phyloP scores from a whole-genome alignment of 2,888 invertebrate species.

The Tetrapedia diversipes region DNA sequence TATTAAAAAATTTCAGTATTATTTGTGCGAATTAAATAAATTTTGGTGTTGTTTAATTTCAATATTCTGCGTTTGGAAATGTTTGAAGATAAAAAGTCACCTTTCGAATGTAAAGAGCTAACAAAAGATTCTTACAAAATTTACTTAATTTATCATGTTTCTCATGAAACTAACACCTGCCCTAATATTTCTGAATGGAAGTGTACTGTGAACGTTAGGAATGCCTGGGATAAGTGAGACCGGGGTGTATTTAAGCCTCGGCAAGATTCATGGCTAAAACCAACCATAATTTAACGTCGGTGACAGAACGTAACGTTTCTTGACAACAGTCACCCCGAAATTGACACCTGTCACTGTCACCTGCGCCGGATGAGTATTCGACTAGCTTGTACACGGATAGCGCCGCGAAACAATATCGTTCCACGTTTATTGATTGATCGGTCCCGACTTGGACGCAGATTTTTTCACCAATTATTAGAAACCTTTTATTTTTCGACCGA shows the following conservation, averaged over 20 bases:
- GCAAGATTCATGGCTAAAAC: constrained; percentile 13
- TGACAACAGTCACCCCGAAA: constrained; percentile 33
- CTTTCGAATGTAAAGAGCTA: no score
- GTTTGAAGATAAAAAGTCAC: no score
- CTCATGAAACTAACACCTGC: no score
- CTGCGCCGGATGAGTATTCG: constrained; percentile 20
- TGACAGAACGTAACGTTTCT: constrained; percentile 26
- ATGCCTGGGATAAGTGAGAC: constrained; percentile 9
- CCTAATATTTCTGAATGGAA: no score
- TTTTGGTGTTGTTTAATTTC: no score
- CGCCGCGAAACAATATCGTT: constrained; percentile 35
- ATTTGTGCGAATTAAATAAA: no score
- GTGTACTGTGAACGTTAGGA: no score
- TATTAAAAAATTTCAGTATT: no score
- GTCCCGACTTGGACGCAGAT: background rate
- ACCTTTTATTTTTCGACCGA: constrained; percentile 14
- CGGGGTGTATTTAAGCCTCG: background rate
- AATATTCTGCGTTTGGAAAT: no score
- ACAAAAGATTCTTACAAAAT: no score
- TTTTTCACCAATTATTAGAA: constrained; percentile 18
- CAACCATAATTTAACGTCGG: constrained; percentile 21
- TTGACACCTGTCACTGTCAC: constrained; percentile 41
- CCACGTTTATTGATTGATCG: constrained; percentile 31
- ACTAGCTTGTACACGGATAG: constrained; percentile 23
- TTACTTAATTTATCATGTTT: no score